These are phyloP conservation scores for Cotesia congregata DNA, from an alignment of 2,888 invertebrate species.

Conservation along the genomic window DNA sequence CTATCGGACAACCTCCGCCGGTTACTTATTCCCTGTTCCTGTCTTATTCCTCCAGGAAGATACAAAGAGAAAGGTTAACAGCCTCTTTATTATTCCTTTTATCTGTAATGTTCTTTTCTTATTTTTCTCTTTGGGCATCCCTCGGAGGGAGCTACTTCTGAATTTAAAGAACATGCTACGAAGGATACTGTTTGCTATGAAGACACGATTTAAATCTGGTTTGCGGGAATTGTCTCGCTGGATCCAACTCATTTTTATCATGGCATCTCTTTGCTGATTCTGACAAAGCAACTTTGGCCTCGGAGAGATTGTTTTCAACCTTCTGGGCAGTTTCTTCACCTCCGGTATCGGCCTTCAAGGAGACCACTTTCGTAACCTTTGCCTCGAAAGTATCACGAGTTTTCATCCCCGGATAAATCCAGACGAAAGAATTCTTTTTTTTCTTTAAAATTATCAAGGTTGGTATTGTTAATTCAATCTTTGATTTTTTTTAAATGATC, in stretches of 20 bases:
- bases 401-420: not conserved
- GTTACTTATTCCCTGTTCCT: not conserved
- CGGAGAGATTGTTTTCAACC: not conserved
- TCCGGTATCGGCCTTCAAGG: not conserved
- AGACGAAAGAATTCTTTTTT: too few relatives aligned
- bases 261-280: not conserved
- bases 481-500: too few relatives aligned
- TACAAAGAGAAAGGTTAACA: not conserved
- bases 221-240: not conserved
- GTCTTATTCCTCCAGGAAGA: not conserved
- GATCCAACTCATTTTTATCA: not conserved
- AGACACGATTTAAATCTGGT: not conserved
- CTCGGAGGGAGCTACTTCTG: not conserved
- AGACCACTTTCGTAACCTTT: not conserved
- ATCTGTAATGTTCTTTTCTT: not conserved
- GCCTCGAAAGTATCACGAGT: not conserved
- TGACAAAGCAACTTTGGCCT: not conserved
- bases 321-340: not conserved
- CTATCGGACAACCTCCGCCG: not conserved
- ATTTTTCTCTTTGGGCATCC: not conserved
- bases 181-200: not conserved
- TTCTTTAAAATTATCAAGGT: too few relatives aligned
- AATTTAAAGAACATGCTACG: not conserved
- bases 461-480: too few relatives aligned
- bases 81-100: slow-evolving; percentile 1